A percentile compares a stretch with the other conserved stretches of the same genome.
phyloP scores from a whole-genome alignment of 53 echinoderm and acorn worm genomes.

The Temnopleurus reevesii region DNA sequence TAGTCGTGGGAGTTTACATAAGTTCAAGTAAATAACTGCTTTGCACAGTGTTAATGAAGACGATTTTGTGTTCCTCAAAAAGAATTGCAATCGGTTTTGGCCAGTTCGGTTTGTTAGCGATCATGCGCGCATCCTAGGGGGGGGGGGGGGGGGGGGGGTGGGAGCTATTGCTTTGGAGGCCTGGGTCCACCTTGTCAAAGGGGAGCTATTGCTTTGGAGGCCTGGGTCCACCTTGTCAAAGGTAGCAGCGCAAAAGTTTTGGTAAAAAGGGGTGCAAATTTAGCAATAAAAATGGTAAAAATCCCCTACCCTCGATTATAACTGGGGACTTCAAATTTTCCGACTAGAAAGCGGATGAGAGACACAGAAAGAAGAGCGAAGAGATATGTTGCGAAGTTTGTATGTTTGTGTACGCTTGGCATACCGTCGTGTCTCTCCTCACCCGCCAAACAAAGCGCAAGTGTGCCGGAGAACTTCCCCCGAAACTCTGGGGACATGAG shows the following conservation, averaged over 20 bases:
- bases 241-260: no score
- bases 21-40: no score
- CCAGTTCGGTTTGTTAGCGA: constrained; percentile 13
- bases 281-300: no score
- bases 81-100: no score
- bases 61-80: no score
- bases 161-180: no score
- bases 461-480: constrained; percentile 47
- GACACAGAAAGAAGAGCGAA: constrained; percentile 31
- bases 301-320: not conserved
- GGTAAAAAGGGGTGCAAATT: no score
- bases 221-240: no score
- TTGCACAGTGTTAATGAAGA: no score
- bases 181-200: no score
- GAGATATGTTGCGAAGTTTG: constrained; percentile 25
- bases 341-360: not conserved
- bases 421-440: constrained; percentile 54
- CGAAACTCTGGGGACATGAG: constrained; percentile 55
- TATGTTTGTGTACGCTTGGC: constrained; percentile 52
- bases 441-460: constrained; percentile 53
- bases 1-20: no score
- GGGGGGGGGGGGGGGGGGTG: not conserved
- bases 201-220: no score
- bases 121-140: not conserved
- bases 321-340: not conserved